Evolutionary conservation across 2,888 invertebrate genomes (phyloP).

Genomic region (Athalia rosae): DNA sequence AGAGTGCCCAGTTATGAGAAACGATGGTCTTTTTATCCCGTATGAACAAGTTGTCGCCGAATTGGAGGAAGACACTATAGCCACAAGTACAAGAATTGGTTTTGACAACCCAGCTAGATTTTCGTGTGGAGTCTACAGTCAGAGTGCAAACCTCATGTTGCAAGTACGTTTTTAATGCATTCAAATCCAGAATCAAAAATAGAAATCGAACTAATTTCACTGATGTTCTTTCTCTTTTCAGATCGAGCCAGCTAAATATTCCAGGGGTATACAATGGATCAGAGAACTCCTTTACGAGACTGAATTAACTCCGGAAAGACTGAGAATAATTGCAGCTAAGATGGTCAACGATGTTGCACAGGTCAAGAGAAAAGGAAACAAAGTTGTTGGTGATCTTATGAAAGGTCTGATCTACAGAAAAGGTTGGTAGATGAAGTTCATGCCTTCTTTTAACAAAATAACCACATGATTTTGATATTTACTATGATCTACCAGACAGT

Average conservation of each 20-base stretch:
- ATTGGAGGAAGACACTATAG: conserved; percentile 85
- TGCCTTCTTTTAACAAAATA: conserved; percentile 30
- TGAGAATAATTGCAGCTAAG: conserved; percentile 87
- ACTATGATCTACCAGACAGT: conserved; percentile 75
- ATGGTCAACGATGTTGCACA: conserved; percentile 88
- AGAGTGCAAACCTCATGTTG: conserved; percentile 79
- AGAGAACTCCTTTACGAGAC: conserved; percentile 84
- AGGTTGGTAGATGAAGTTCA: conserved; percentile 70
- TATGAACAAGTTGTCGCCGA: conserved; percentile 86
- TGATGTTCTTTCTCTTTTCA: conserved; percentile 65
- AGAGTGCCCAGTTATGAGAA: conserved; percentile 83
- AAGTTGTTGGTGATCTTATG: conserved; percentile 80
- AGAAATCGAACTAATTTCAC: conserved; percentile 35
- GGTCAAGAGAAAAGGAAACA: conserved; percentile 83
- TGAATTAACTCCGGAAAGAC: conserved; percentile 82
- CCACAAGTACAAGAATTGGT: conserved; percentile 79
- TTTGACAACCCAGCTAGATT: conserved; percentile 78
- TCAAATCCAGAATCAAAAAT: background rate
- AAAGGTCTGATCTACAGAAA: conserved; percentile 77
- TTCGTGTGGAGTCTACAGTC: conserved; percentile 83
- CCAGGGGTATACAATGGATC: conserved; percentile 84
- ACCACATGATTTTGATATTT: conserved; percentile 43
- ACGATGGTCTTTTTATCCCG: conserved; percentile 76
- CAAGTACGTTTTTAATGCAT: conserved; percentile 75
- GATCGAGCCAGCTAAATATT: conserved; percentile 86